Base-by-base conservation (phyloP, 2,797 vertebrate genomes). In the Malacoraja senta region DNA sequence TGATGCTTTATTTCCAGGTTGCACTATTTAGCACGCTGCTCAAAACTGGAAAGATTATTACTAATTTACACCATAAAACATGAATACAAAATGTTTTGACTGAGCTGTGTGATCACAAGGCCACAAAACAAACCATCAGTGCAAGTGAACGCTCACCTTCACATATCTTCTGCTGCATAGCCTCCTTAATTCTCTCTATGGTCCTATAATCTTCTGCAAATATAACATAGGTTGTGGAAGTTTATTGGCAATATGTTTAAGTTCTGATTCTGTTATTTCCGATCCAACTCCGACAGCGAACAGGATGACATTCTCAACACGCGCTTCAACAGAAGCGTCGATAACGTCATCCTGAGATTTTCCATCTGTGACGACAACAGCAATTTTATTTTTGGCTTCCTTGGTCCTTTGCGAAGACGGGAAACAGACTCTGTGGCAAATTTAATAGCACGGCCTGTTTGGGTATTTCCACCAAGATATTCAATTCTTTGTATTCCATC, bases 291-390 rank as follows among this genome's bases (percentile, higher is more conserved):
- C 97, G 3, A 97, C 97, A 2, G 97, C 96, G 21, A 97, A 97
- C 35, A 97, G 93, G 0, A 95, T 97, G 6, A 97, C 95, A 26
- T 95, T 95, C 94, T 97, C 94, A 21, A 95, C 95, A 93, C 95
- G 95, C 0, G 97, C 97, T 93, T 97, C 95, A 94, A 96, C 93
- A 26, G 97, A 97, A 91, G 96, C 95, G 17, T 97, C 96, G 93
- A 95, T 96, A 93, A 97, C 97, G 24, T 97, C 96, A 32, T 97
- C 97, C 94, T 97, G 97, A 61, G 97, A 97, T 94, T 97, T 97
- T 13, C 97, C 97, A 53, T 97, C 97, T 0, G 97, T 97, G 65
- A 97, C 96, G 93, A 97, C 97, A 93, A 97, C 96, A 0, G 96
- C 96, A 2, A 97, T 97, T 80, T 96, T 97, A 94, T 97, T 97